Base-by-base conservation (phyloP, 1,140 invertebrate genomes). In the Orchesella cincta region DNA sequence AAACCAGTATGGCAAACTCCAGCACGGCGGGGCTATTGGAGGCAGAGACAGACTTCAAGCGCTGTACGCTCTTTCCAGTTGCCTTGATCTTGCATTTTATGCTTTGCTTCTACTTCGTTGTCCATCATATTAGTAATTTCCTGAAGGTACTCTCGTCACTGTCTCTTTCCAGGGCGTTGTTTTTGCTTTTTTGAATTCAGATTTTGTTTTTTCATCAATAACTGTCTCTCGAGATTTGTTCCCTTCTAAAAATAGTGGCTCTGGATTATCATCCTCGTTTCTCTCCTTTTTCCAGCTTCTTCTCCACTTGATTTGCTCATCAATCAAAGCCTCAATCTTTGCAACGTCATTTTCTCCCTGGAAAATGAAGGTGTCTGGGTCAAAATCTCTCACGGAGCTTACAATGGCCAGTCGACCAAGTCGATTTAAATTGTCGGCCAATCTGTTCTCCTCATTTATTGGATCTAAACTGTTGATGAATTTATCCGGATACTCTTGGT, bases 281-380 rank as follows among this genome's bases (percentile, higher is more conserved):
- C 57, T 14, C 23, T 31, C 5, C 8, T 12, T 12, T 64, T 64
- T 8, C 23, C 5, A 5, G 23, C 57, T n/a, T 64, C 23, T 23
- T 12, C 28, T 8, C 28, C 28, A 26, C 28, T 64, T 64, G 26
- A 73, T 73, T 73, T 73, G 20, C 18, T 46, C 18, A 73, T 73
- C 39, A 36, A 73, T 73, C 20, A 73, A 29, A 5, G 36, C 39
- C 28, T 73, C 71, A 3, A 73, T 26, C n/a, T 73, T 8, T 12
- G 14, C 12, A 46, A 73, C 29, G 35, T 73, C 36, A 16, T 39
- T 73, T 8, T 36, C 36, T 2, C 71, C 71, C n/a, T 26, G 39
- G 26, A 46, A 73, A 26, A 73, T 29, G 29, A 73, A 73, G 14
- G 35, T 26, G 20, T 73, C 3, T 26, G 71, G 71, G 20, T 26